Conservation (phyloP, 2,797 vertebrate genomes). For the Sebastes minor region DNA sequence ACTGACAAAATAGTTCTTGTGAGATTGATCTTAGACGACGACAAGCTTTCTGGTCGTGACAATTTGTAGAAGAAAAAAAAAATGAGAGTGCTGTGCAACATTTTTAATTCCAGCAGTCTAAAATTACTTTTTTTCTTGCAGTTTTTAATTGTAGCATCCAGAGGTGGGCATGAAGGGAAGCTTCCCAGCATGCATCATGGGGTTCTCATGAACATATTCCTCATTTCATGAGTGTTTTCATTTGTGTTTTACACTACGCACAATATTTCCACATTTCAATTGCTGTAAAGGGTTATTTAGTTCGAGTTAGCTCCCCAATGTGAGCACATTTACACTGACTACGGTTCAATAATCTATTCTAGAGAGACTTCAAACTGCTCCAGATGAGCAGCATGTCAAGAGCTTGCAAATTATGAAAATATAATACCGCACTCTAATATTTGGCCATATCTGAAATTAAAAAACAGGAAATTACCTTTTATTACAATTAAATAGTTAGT, state of each 20-base stretch:
- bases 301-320: background rate
- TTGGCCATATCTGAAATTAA: background rate
- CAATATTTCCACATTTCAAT: background rate
- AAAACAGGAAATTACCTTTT: background rate
- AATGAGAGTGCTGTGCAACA: background rate
- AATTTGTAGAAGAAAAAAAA: background rate
- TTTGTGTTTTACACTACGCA: background rate
- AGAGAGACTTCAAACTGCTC: background rate
- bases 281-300: background rate
- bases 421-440: background rate
- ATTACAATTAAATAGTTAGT: background rate
- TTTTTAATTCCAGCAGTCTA: background rate
- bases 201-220: background rate
- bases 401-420: background rate
- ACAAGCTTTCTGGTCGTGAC: background rate
- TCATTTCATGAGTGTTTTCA: background rate
- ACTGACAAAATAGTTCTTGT: conserved; percentile 22
- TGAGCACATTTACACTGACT: background rate
- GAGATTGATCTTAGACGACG: background rate
- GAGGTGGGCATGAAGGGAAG: background rate
- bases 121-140: background rate
- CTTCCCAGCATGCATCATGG: conserved; percentile 11
- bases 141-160: background rate
- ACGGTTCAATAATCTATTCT: background rate
- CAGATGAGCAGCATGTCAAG: background rate